Base-by-base conservation (phyloP, 2,888 invertebrate species). In the Disparrhopalites patrizii region DNA sequence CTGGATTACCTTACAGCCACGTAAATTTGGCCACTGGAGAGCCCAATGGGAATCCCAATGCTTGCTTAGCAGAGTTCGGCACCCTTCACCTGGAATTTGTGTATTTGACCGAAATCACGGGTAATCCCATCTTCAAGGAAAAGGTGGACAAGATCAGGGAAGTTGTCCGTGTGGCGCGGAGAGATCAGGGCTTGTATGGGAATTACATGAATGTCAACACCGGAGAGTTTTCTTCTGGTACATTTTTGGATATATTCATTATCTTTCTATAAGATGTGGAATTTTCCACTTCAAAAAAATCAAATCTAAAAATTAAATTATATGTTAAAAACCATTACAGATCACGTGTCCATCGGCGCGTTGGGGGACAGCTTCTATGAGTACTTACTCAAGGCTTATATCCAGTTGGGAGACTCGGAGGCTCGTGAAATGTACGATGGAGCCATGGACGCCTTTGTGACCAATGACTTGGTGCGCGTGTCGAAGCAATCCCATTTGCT, bases 321-420 rank as follows among this genome's bases (percentile, higher is more conserved):
- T n/a, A n/a, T n/a, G n/a, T n/a, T n/a, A n/a, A n/a, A n/a, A n/a
- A n/a, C n/a, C n/a, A n/a, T n/a, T 13, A 94, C 94, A 88, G 79
- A 95, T 95, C 82, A 91, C 93, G 84, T 96, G 95, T 0, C 85
- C 7, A 73, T 99, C 77, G 98, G 98, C 58, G 98, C 95, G 0
- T 82, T 98, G 43, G 98, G 98, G 20, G 99, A 99, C 81, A 95
- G 95, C 77, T 99, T 94, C 82, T 99, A 96, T 82, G 99, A 99
- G 81, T 99, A 99, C 80, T 84, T 99, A 63, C 83, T 99, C 69
- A 99, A 99, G 81, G 90, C 93, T 4, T 92, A 90, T 90, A 84
- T 89, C 74, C 87, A 90, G 78, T 88, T 91, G 0, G 90, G 89
- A 25, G 75, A 75, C 40, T 8, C 15, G 8, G 95, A 96, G 79